Percentiles rank a stretch among this genome's conserved stretches.
These are phyloP conservation scores for Eucera pruinosa DNA, from an alignment of 2,888 invertebrate species.

Conservation along the genomic window DNA sequence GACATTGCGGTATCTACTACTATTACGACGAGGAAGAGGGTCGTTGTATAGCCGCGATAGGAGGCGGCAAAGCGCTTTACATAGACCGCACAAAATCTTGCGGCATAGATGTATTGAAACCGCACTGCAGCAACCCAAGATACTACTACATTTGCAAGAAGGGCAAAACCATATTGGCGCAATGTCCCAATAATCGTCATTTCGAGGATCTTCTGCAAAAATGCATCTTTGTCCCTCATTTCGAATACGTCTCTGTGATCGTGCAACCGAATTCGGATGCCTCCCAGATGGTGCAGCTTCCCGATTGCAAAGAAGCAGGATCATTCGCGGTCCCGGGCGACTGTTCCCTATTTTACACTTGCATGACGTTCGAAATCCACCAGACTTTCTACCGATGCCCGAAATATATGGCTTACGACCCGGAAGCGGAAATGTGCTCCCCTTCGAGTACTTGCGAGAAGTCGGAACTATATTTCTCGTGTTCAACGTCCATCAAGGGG, in stretches of 20 bases:
- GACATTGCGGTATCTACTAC: slow-evolving; percentile 67
- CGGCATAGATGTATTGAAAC: slow-evolving; percentile 75
- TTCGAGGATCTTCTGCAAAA: slow-evolving; percentile 68
- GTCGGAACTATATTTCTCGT: not conserved
- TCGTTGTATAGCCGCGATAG: slow-evolving; percentile 80
- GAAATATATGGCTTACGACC: slow-evolving; percentile 68
- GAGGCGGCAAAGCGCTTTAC: slow-evolving; percentile 79
- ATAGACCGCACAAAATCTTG: slow-evolving; percentile 54
- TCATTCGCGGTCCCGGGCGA: slow-evolving; percentile 83
- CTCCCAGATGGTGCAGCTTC: slow-evolving; percentile 71
- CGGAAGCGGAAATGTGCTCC: slow-evolving; percentile 63
- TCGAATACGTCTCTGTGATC: not conserved
- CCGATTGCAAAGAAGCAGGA: slow-evolving; percentile 75
- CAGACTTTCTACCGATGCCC: slow-evolving; percentile 81
- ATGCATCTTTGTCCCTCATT: slow-evolving; percentile 55
- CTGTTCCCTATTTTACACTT: slow-evolving; percentile 84
- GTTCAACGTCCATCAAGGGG: not conserved
- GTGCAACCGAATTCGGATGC: slow-evolving; percentile 63
- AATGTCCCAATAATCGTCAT: slow-evolving; percentile 75
- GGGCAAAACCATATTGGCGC: slow-evolving; percentile 82
- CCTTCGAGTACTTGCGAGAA: slow-evolving; percentile 25
- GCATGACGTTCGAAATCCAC: slow-evolving; percentile 79
- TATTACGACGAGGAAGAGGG: slow-evolving; percentile 79
- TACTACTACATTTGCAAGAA: slow-evolving; percentile 84
- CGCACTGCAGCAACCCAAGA: slow-evolving; percentile 82